Base-by-base conservation (phyloP, 2,797 vertebrate species). In the Sternarchorhynchus goeldii region DNA sequence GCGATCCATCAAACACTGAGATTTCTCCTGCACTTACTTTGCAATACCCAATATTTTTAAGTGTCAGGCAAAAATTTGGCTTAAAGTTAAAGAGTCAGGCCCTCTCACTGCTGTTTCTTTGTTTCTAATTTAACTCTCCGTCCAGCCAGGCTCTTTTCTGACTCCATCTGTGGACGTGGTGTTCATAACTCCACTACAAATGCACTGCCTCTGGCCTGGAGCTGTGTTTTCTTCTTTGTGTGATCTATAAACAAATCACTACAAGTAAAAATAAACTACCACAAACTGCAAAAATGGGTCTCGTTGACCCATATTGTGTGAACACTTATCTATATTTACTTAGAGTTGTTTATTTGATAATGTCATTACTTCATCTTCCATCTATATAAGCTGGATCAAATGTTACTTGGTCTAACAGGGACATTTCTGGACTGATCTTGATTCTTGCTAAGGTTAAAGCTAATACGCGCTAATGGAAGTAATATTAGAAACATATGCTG, bases 401-500 rank as follows among this genome's bases (percentile, higher is more conserved):
- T 20, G 36, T 81, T 74, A 70, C 81, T 78, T 75, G 36, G 64
- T 70, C 83, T 84, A 76, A 81, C 78, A 34, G 59, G 53, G 75
- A 83, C 72, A 63, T 77, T 71, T 64, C 57, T 32, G 41, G 76
- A 32, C 76, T n/a, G 55, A 62, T 56, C 53, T 21, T 65, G 25
- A 25, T 78, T 50, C 29, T 41, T n/a, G 57, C 75, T 62, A 69
- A 71, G 75, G 66, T 80, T 84, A 78, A 41, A 78, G 81, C 66
- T 25, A 86, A 84, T 78, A 86, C 8, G 60, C 34, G 17, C 68
- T 79, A 84, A 84, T 77, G 79, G 79, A 70, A 34, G 45, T 68
- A 70, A 56, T 77, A 86, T 86, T 83, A 77, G 79, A 79, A 86
- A 79, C 85, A 86, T 81, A 84, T 86, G 85, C 60, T 68, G 34